Base-by-base conservation (phyloP, 1,140 invertebrate species). In the Philopotamus ludificatus region DNA sequence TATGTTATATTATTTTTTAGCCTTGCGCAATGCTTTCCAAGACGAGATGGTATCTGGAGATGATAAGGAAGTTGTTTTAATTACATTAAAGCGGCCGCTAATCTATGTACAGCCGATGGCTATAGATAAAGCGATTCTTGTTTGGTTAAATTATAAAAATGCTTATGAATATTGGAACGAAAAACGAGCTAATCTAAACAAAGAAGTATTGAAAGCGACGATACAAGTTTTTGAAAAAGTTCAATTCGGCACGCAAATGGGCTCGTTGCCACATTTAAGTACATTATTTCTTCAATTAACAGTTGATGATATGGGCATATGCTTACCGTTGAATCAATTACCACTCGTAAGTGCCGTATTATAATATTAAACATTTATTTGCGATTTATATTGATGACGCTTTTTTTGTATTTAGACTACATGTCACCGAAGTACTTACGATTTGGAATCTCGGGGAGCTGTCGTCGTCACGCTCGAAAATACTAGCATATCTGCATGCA, bases 91-190 rank as follows among this genome's bases (percentile, higher is more conserved):
- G 72, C 80, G 95, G 53, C 96, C 96, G 0, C 82, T 98, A 49
- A 89, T 99, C 59, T 97, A 97, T 76, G 89, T 97, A 34, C 95
- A 98, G 78, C 96, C 96, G 0, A 86, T 95, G 71, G 95, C 96
- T 2, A 90, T 99, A 39, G 96, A 99, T 76, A 93, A 93, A 76
- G 95, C 95, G 22, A 96, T 99, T 65, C 83, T 98, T 0, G 95
- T 98, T 7, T 98, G 95, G 95, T 80, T 98, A 44, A 98, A 98
- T 79, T 99, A 98, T 74, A 97, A 97, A 79, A 98, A 97, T 79
- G 95, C 96, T 0, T 98, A 98, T 73, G 95, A 98, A 74, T 98
- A 98, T 79, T 99, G 96, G 95, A 96, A 94, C 69, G 95, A 98
- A 74, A 96, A 98, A 77, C 79, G 95, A 18, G 87, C 90, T 0